These are phyloP conservation scores for Gyrodactylus salaris DNA, from an alignment of 1,140 invertebrate species.

Conservation along the genomic window DNA sequence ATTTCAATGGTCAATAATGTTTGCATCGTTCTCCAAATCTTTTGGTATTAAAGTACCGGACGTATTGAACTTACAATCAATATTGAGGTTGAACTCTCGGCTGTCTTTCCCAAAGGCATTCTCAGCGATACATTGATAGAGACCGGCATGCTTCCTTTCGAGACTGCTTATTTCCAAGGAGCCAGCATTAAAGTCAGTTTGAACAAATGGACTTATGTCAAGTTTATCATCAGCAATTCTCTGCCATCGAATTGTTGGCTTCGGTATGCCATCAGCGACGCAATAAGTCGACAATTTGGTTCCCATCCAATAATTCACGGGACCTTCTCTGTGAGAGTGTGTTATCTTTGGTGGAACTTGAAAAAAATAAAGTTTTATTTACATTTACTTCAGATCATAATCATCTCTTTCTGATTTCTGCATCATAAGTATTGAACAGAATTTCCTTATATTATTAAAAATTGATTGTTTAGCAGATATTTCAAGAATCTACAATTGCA, in stretches of 20 bases:
- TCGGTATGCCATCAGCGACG: not conserved
- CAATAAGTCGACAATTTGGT: not conserved
- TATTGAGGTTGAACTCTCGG: not conserved
- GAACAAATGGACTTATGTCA: too few species aligned
- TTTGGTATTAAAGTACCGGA: not conserved
- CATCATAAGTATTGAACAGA: too few species aligned
- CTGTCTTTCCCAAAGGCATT: not conserved
- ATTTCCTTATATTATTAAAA: too few species aligned
- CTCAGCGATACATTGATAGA: not conserved
- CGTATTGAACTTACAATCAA: not conserved
- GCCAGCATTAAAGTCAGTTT: too few species aligned
- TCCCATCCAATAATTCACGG: not conserved
- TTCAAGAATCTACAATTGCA: too few species aligned
- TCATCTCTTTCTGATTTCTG: too few species aligned
- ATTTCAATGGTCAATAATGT: too few species aligned
- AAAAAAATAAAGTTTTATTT: not conserved
- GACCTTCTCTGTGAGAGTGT: not conserved
- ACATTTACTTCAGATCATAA: not conserved
- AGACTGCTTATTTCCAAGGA: not conserved
- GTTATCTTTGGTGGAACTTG: not conserved
- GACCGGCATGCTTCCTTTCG: not conserved
- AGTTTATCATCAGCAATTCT: not conserved
- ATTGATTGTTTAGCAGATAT: too few species aligned
- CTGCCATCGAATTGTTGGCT: not conserved
- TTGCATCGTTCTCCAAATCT: too few species aligned